These are phyloP conservation scores for Pterois miles DNA, from an alignment of 2,797 vertebrate genomes.

Conservation along the genomic window DNA sequence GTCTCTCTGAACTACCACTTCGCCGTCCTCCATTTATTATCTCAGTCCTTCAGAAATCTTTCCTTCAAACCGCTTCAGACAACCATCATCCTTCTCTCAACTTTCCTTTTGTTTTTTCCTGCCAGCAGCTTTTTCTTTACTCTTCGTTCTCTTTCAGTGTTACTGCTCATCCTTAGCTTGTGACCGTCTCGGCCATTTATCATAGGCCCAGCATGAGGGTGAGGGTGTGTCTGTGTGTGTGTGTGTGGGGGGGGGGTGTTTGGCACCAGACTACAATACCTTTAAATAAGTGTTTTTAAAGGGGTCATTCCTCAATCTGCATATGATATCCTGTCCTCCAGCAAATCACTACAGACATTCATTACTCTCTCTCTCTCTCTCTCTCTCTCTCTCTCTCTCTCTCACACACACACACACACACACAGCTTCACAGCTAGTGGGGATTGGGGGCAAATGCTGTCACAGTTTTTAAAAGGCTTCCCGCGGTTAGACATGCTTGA, in stretches of 20 bases:
- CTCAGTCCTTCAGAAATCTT: constrained; percentile 15
- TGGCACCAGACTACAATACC: constrained; percentile 19
- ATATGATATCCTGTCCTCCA: constrained; percentile 41
- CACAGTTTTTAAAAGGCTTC: constrained; percentile 78
- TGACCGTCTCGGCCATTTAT: constrained; percentile 64
- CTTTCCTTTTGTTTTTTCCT: constrained; percentile 50
- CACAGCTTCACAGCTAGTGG: constrained; percentile 58
- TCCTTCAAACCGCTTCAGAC: constrained; percentile 12
- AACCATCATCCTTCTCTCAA: constrained; percentile 31
- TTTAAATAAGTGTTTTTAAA: constrained; percentile 52
- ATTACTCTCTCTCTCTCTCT: constrained; percentile 1
- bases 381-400: neutral
- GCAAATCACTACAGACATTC: constrained; percentile 35
- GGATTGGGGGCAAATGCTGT: constrained; percentile 73
- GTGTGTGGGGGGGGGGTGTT: neutral
- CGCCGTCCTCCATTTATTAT: constrained; percentile 31
- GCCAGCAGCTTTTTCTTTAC: constrained; percentile 50
- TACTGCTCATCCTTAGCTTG: constrained; percentile 51
- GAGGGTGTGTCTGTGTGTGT: constrained; percentile 6
- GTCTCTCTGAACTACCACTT: neutral
- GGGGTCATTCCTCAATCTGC: constrained; percentile 42
- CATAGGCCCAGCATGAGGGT: constrained; percentile 70
- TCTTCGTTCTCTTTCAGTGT: constrained; percentile 37
- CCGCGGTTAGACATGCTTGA: constrained; percentile 82
- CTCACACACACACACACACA: constrained; percentile 23